Conservation (phyloP, 2,888 invertebrate genomes). For the Parochlus steinenii region DNA sequence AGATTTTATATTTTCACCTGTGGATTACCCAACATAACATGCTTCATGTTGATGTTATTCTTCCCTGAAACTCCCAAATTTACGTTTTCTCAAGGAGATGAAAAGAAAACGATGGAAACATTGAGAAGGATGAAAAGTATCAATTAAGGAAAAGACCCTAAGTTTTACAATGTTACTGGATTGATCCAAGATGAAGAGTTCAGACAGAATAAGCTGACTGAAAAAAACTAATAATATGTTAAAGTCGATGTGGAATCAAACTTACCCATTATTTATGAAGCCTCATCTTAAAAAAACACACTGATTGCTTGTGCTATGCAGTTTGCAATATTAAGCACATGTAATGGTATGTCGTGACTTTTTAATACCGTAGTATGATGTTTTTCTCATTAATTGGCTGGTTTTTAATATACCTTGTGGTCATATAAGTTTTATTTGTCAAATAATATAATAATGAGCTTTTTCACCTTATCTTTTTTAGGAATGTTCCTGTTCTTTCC, state of each 20-base stretch:
- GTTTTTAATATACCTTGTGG: too few species aligned
- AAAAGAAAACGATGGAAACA: constrained; percentile 12
- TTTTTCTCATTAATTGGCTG: constrained; percentile 26
- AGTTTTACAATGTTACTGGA: constrained; percentile 4
- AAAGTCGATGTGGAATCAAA: constrained; percentile 25
- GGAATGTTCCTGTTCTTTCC: constrained; percentile 28
- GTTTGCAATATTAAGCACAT: constrained; percentile 23
- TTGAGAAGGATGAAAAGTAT: constrained; percentile 3
- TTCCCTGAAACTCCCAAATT: constrained; percentile 28
- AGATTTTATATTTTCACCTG: constrained; percentile 24
- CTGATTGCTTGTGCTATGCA: constrained; percentile 22
- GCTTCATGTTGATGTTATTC: constrained; percentile 20
- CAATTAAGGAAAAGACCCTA: constrained; percentile 4
- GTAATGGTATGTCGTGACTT: constrained; percentile 25
- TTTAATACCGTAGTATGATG: too few species aligned
- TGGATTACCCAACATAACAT: constrained; percentile 23
- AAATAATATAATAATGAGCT: too few species aligned
- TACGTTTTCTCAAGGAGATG: constrained; percentile 19
- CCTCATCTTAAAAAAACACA: constrained; percentile 21
- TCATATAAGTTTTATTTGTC: too few species aligned
- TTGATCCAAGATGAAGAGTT: constrained; percentile 8
- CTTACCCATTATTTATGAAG: constrained; percentile 22
- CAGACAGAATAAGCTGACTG: constrained; percentile 2
- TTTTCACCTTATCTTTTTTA: too few species aligned
- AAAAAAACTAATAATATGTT: constrained; percentile 14